Base-by-base conservation (phyloP, 35 echinoderm and acorn worm species). In the Acanthaster planci region DNA sequence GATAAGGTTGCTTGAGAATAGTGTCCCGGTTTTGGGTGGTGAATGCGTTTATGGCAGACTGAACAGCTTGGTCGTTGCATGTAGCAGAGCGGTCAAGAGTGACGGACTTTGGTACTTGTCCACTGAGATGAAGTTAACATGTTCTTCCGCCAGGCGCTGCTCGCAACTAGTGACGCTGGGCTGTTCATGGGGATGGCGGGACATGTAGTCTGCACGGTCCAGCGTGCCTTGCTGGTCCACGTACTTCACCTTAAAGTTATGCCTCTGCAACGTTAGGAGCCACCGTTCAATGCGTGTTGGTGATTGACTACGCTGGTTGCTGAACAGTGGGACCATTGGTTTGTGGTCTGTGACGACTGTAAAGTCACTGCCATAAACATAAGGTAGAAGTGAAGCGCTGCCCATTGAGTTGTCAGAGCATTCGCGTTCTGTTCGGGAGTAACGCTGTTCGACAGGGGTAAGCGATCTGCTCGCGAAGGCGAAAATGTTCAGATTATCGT, bases 131-230 rank as follows among this genome's bases (percentile, higher is more conserved):
- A 42, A 39, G 47, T 18, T 79, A 84, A 39, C 58, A 22, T 52
- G 35, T 29, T 78, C 58, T 39, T 84, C 68, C 52, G 3, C 52
- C 17, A n/a, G 8, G 32, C n/a, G 42, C 34, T 37, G 55, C 80
- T 42, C 1, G 21, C 34, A 30, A 0, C 0, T 16, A 38, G 35
- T 19, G 55, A 35, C 17, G 78, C 60, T 30, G 60, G 35, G n/a
- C n/a, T n/a, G n/a, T n/a, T n/a, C n/a, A 7, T 34, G 47, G 57
- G 52, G 77, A 38, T 78, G 77, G 15, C 76, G 31, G 27, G 88
- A 84, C 39, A 51, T 77, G 67, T 90, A 77, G 29, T 90, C 60
- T n/a, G 80, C 80, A 77, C 58, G 79, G 32, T 89, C 67, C 18
- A 15, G 39, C 36, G 50, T 55, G 52, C 77, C 68, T 14, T n/a